phyloP scores from a whole-genome alignment of 2,113 vertebrate species.

The Rhinogobius similis region DNA sequence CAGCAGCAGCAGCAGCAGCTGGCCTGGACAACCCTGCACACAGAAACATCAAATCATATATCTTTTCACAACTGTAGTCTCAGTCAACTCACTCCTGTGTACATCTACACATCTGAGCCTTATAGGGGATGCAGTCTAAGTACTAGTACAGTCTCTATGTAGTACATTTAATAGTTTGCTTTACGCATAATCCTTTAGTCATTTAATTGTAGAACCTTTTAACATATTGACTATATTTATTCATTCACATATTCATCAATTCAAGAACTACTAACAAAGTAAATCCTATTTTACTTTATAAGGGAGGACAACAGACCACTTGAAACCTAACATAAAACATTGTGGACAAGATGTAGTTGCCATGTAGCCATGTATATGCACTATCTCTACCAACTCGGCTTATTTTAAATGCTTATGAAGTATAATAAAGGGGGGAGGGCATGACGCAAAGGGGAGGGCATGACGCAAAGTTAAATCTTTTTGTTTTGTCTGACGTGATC shows the following conservation, averaged over 20 bases:
- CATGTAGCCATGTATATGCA: no score
- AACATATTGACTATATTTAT: no score
- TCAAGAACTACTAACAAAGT: no score
- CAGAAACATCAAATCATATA: constrained; percentile 6
- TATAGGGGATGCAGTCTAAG: no score
- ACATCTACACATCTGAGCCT: background rate
- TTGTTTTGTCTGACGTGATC: background rate
- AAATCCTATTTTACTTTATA: no score
- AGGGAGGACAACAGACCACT: no score
- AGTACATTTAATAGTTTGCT: no score
- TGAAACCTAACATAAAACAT: background rate
- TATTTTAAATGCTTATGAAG: background rate
- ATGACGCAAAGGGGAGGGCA: background rate
- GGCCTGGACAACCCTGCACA: constrained; percentile 34
- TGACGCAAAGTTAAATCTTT: background rate
- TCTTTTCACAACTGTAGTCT: background rate
- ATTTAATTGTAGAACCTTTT: no score
- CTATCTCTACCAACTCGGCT: background rate
- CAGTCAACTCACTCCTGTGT: background rate
- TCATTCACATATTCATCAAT: no score
- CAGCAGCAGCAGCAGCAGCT: constrained; percentile 55
- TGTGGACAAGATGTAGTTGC: background rate
- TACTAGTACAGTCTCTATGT: background rate
- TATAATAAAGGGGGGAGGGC: no score
- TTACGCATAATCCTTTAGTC: no score